Evolutionary conservation across 2,888 invertebrate genomes (phyloP).

Genomic region (Drosophila eohydei): DNA sequence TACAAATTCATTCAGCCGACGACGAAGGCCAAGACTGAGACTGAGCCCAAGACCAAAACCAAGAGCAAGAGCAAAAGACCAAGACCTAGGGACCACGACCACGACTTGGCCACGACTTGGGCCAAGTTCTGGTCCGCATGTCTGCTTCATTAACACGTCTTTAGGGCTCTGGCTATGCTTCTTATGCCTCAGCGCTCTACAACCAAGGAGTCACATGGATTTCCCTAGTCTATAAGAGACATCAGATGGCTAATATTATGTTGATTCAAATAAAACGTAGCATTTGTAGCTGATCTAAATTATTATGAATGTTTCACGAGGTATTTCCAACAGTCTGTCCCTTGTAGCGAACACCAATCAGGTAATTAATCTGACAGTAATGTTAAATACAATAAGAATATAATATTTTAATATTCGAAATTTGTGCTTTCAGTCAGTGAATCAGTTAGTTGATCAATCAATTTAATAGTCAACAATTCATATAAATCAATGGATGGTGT

Average conservation of each 20-base stretch:
- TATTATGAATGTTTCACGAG: no score
- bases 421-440: no score
- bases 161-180: constrained; percentile 41
- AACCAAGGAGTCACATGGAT: background rate
- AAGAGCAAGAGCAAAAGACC: constrained; percentile 16
- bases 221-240: constrained; percentile 2
- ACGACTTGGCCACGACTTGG: constrained; percentile 40
- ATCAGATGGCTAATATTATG: background rate
- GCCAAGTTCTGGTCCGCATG: constrained; percentile 61
- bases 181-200: constrained; percentile 30
- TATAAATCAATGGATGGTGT: no score
- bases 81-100: constrained; percentile 32
- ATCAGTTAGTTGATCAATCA: no score
- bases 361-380: no score
- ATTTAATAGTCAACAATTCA: no score
- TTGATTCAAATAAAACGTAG: background rate
- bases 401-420: background rate
- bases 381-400: background rate
- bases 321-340: no score
- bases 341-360: no score
- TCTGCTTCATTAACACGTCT: constrained; percentile 80
- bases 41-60: constrained; percentile 11
- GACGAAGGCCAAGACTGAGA: constrained; percentile 22
- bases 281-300: background rate
- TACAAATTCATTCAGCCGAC: constrained; percentile 76